Evolutionary conservation across 2,888 invertebrate species (phyloP).

Genomic region (Brachyptera risi): DNA sequence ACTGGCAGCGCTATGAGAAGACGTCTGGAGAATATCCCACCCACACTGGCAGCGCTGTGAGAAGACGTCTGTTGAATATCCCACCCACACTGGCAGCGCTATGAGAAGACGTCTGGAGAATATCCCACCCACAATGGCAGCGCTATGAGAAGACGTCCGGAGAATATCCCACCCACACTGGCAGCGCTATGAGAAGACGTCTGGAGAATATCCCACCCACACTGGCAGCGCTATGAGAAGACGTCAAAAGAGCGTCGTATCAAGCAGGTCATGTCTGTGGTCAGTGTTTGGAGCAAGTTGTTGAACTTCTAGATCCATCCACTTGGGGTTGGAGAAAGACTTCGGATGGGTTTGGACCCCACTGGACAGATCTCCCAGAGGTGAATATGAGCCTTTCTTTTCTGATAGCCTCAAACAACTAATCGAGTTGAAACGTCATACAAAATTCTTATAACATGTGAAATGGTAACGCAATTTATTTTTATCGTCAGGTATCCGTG

Average conservation of each 20-base stretch:
- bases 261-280: neutral
- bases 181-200: neutral
- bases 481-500: neutral
- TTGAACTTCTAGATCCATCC: neutral
- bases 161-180: neutral
- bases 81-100: neutral
- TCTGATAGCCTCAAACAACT: no score
- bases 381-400: no score
- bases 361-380: neutral
- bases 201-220: neutral
- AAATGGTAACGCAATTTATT: neutral
- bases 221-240: neutral
- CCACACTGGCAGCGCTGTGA: neutral
- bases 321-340: neutral
- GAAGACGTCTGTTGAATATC: neutral
- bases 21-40: neutral
- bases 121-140: neutral
- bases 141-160: neutral
- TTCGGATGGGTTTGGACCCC: neutral
- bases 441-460: neutral
- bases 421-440: no score
- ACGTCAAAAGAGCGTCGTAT: neutral
- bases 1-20: neutral
- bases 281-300: neutral
- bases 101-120: neutral